Evolutionary conservation across 2,113 vertebrate genomes (phyloP).

Genomic region (Noctilio leporinus): DNA sequence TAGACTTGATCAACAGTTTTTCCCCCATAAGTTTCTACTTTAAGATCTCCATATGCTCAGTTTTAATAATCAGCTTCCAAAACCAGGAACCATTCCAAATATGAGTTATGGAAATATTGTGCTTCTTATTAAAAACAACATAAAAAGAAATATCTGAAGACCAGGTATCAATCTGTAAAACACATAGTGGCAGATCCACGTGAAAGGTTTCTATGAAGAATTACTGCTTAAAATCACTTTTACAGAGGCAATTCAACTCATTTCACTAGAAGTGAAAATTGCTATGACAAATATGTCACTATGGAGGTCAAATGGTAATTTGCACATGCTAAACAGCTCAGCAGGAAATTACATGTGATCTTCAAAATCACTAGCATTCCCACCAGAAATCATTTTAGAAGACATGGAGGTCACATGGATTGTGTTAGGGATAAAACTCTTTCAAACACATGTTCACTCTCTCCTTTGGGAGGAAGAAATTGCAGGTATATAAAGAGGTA

Average conservation of each 20-base stretch:
- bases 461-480: conserved; percentile 47
- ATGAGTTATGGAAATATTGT: conserved; percentile 78
- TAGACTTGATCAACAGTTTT: conserved; percentile 73
- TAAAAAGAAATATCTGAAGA: conserved; percentile 71
- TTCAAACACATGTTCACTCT: conserved; percentile 57
- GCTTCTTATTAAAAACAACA: conserved; percentile 72
- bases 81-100: conserved; percentile 81
- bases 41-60: conserved; percentile 84
- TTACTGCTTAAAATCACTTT: conserved; percentile 63
- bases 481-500: conserved; percentile 37
- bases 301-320: conserved; percentile 59
- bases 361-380: conserved; percentile 71
- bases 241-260: conserved; percentile 55
- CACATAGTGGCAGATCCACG: conserved; percentile 28
- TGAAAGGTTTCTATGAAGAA: conserved; percentile 53
- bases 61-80: conserved; percentile 82
- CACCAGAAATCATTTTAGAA: conserved; percentile 69
- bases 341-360: conserved; percentile 74
- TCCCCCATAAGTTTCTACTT: conserved; percentile 80
- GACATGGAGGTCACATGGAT: conserved; percentile 70
- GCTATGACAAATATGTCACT: conserved; percentile 61
- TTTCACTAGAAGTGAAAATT: conserved; percentile 73
- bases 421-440: conserved; percentile 63
- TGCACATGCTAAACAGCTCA: conserved; percentile 71
- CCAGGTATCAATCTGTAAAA: conserved; percentile 72